These are phyloP conservation scores for Sinodicranocentrus sp. DNA, from an alignment of 2,888 invertebrate species.

Conservation along the genomic window DNA sequence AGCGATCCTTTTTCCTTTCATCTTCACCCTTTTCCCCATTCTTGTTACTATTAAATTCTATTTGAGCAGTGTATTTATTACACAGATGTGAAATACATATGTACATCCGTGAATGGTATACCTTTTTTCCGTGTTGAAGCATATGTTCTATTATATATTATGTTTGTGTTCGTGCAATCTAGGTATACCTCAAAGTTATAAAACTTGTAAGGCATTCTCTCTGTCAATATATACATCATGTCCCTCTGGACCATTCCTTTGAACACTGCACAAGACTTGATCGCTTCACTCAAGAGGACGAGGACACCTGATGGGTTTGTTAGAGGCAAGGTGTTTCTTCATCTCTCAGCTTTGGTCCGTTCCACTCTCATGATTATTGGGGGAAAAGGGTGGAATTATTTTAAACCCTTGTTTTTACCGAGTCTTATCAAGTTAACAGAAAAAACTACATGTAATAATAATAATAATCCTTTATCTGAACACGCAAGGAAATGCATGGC, in stretches of 20 bases:
- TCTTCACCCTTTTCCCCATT: not conserved
- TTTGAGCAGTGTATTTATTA: too few relatives aligned
- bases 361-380: slow-evolving; percentile 14
- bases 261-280: too few relatives aligned
- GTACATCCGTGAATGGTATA: too few relatives aligned
- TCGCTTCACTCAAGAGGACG: too few relatives aligned
- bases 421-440: not conserved
- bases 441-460: not conserved
- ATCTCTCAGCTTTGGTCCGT: too few relatives aligned
- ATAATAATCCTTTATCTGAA: not conserved
- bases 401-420: not conserved
- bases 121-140: too few relatives aligned
- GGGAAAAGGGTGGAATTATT: not conserved
- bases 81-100: too few relatives aligned
- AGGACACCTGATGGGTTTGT: slow-evolving; percentile 3
- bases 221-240: not conserved
- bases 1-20: not conserved
- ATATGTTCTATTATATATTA: too few relatives aligned
- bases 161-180: too few relatives aligned
- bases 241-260: not conserved
- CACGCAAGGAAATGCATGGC: not conserved
- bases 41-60: too few relatives aligned
- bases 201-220: too few relatives aligned
- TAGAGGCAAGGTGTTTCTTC: slow-evolving; percentile 42
- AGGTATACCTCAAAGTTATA: too few relatives aligned